phyloP scores from a whole-genome alignment of 2,797 vertebrate species.

The Sebastes hubbsi region DNA sequence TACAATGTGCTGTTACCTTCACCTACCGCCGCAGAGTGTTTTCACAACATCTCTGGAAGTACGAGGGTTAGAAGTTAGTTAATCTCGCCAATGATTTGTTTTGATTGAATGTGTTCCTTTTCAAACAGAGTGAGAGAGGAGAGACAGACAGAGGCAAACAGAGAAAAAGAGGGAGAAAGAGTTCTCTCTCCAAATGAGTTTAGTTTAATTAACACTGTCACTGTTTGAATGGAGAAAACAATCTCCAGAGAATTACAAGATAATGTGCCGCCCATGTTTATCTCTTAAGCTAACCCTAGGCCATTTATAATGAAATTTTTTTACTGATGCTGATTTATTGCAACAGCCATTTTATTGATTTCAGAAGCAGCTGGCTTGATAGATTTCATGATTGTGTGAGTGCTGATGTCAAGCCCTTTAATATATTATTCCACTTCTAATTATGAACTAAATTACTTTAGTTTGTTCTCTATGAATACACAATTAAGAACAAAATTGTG shows the following conservation, averaged over 20 bases:
- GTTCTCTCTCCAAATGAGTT: conserved; percentile 36
- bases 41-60: not conserved
- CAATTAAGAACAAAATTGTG: too few relatives aligned
- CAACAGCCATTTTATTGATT: conserved; percentile 44
- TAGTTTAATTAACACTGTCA: conserved; percentile 59
- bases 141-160: conserved; percentile 6
- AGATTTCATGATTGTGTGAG: conserved; percentile 25
- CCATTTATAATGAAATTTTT: conserved; percentile 40
- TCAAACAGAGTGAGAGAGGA: not conserved
- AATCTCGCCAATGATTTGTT: conserved; percentile 41
- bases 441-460: conserved; percentile 3
- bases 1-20: not conserved
- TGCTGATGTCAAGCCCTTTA: not conserved
- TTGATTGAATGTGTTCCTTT: conserved; percentile 29
- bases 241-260: conserved; percentile 46
- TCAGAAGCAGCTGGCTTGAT: conserved; percentile 15
- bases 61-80: conserved; percentile 16
- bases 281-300: conserved; percentile 39
- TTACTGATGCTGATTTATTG: conserved; percentile 52
- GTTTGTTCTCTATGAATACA: not conserved
- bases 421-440: conserved; percentile 4
- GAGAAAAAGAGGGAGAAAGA: conserved; percentile 1
- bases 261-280: conserved; percentile 43
- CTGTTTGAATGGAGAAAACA: conserved; percentile 54
- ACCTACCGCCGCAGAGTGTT: not conserved